A percentile compares a stretch with the other conserved stretches of the same genome.
phyloP scores from a whole-genome alignment of 2,113 vertebrate species.

The Amphiprion percula region DNA sequence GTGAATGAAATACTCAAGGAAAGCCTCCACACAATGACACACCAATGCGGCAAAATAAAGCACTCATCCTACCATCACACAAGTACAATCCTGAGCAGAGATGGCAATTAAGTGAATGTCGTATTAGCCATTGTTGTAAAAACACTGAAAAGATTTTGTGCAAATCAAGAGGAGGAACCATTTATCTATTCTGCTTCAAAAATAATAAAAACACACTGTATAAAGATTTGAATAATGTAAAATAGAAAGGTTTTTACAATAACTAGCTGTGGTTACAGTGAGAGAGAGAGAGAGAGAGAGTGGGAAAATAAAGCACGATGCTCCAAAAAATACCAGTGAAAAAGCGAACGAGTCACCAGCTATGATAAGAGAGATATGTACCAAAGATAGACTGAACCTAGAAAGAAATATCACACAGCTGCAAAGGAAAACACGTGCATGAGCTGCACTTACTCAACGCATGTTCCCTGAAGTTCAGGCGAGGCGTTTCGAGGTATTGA shows the following conservation, averaged over 20 bases:
- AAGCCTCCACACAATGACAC: background rate
- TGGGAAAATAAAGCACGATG: too few relatives aligned
- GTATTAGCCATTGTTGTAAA: background rate
- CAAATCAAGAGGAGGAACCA: background rate
- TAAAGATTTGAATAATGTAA: too few relatives aligned
- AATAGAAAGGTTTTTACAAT: background rate
- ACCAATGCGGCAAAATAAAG: background rate
- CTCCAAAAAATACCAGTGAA: background rate
- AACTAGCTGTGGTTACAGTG: too few relatives aligned
- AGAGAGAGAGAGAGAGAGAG: too few relatives aligned
- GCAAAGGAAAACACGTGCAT: background rate
- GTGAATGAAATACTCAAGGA: background rate
- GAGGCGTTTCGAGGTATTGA: conserved; percentile 59
- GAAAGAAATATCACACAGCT: conserved; percentile 7
- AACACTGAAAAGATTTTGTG: background rate
- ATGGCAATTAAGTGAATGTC: background rate
- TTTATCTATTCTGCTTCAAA: too few relatives aligned
- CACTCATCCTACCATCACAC: background rate
- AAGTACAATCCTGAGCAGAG: background rate
- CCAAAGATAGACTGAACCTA: background rate
- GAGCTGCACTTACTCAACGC: conserved; percentile 18
- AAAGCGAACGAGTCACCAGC: background rate
- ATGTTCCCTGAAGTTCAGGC: conserved; percentile 27
- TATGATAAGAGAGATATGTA: background rate
- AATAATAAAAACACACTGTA: too few relatives aligned